Conservation (phyloP, 2,888 invertebrate genomes). For the Ypsolopha sequella region DNA sequence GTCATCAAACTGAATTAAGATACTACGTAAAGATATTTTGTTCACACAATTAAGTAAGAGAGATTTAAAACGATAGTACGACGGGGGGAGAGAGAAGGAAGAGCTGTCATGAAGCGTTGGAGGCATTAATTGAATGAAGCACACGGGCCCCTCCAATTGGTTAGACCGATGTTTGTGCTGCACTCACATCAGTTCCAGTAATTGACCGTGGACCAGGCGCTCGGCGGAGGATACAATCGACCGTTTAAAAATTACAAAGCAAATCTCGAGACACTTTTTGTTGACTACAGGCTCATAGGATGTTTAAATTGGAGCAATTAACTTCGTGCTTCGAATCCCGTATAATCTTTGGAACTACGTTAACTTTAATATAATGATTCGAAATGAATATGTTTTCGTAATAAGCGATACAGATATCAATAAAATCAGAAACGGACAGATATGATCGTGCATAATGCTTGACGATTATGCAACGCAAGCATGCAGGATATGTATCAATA, state of each 20-base stretch:
- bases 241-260: too few relatives aligned
- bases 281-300: too few relatives aligned
- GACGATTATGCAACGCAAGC: not conserved
- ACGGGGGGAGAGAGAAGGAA: too few relatives aligned
- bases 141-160: slow-evolving; percentile 36
- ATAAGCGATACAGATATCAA: not conserved
- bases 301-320: too few relatives aligned
- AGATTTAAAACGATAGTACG: too few relatives aligned
- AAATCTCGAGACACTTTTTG: too few relatives aligned
- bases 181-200: slow-evolving; percentile 62
- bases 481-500: not conserved
- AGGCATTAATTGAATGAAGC: slow-evolving; percentile 49
- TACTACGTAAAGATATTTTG: too few relatives aligned
- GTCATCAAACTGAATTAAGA: too few relatives aligned
- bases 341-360: not conserved
- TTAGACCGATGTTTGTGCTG: slow-evolving; percentile 51
- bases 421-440: not conserved
- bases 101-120: too few relatives aligned
- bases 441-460: not conserved
- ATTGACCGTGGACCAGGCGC: slow-evolving; percentile 29
- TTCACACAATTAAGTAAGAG: too few relatives aligned
- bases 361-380: too few relatives aligned
- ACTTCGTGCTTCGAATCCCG: not conserved
- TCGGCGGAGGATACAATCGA: too few relatives aligned
- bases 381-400: not conserved